These are phyloP conservation scores for Microcebus griseorufus DNA, from an alignment of 2,113 vertebrate genomes.

Conservation along the genomic window DNA sequence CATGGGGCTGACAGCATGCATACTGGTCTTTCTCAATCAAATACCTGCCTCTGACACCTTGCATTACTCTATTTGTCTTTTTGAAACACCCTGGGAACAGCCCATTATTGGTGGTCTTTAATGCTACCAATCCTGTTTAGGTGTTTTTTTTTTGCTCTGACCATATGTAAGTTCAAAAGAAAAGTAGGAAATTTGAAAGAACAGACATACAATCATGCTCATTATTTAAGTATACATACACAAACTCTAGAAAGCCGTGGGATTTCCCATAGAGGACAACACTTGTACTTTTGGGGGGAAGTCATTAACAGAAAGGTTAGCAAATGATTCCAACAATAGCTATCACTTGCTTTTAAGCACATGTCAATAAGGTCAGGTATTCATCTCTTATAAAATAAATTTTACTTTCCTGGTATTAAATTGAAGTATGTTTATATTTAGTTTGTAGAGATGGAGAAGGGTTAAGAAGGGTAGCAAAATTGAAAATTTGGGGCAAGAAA, in stretches of 20 bases:
- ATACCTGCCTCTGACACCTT: neutral
- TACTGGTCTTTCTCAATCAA: neutral
- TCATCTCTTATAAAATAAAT: neutral
- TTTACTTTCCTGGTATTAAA: neutral
- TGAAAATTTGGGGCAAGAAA: neutral
- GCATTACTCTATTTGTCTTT: neutral
- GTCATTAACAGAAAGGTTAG: neutral
- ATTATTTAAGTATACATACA: neutral
- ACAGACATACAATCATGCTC: neutral
- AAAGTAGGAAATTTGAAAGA: neutral
- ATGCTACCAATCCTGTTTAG: neutral
- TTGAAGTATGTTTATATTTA: neutral
- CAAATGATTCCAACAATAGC: neutral
- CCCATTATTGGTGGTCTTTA: neutral
- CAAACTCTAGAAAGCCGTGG: constrained; percentile 5
- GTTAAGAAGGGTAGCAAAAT: neutral
- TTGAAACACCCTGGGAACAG: neutral
- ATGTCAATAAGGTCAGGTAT: neutral
- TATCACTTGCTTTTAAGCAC: neutral
- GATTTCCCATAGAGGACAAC: neutral
- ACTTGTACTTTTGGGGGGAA: neutral
- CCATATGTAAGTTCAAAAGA: neutral
- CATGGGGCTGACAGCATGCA: neutral
- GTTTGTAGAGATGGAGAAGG: neutral
- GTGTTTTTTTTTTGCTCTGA: neutral